These are phyloP conservation scores for Huso huso DNA, from an alignment of 2,797 vertebrate species.

Conservation along the genomic window DNA sequence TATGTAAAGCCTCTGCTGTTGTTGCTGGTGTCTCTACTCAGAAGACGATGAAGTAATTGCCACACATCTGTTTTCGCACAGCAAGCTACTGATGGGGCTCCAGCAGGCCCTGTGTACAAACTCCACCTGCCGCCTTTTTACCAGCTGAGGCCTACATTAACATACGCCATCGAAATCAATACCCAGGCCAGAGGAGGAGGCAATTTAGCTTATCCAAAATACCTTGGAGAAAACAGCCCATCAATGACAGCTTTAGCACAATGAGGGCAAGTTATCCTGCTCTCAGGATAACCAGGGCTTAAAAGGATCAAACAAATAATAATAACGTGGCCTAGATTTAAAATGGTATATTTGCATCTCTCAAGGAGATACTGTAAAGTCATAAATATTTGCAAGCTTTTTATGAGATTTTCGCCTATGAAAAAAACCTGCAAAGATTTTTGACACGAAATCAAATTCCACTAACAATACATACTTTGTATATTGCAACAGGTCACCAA, in stretches of 20 bases:
- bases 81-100: constrained; percentile 55
- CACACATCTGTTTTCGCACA: constrained; percentile 45
- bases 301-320: too few species aligned
- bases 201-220: constrained; percentile 30
- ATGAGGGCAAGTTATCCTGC: constrained; percentile 28
- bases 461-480: too few species aligned
- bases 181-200: constrained; percentile 25
- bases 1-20: background rate
- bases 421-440: too few species aligned
- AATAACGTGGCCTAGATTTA: too few species aligned
- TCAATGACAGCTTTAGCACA: constrained; percentile 25
- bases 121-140: constrained; percentile 57
- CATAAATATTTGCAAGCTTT: too few species aligned
- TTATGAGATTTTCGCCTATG: too few species aligned
- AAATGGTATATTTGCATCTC: too few species aligned
- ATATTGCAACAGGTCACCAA: too few species aligned
- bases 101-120: constrained; percentile 44
- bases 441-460: too few species aligned
- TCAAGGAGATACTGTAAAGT: too few species aligned
- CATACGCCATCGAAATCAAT: constrained; percentile 38
- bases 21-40: constrained; percentile 11
- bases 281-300: too few species aligned
- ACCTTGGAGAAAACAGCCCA: constrained; percentile 26
- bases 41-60: constrained; percentile 40
- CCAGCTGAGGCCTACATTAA: constrained; percentile 59